Percentiles rank a stretch among this genome's conserved stretches.
Conservation (phyloP, 1,140 invertebrate genomes). For the Harpegnathos saltator region DNA sequence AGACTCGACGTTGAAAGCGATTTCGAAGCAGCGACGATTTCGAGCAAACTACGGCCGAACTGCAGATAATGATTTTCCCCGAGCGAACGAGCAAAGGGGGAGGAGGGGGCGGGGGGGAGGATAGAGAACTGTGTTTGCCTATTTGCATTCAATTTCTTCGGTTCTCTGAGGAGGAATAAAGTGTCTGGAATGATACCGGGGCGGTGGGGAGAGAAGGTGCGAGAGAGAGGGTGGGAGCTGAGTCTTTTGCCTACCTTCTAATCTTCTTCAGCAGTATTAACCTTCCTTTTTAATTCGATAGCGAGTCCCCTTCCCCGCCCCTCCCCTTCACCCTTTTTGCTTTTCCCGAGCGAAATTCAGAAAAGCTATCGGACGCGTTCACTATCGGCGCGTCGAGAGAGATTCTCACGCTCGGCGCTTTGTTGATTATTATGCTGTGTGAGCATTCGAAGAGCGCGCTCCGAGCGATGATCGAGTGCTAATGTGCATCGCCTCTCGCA, state of each 20-base stretch:
- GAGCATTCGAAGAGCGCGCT: too few species aligned
- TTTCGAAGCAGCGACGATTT: constrained; percentile 18
- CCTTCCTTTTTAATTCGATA: too few species aligned
- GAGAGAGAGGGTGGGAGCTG: too few species aligned
- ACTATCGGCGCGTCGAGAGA: too few species aligned
- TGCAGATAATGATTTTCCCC: constrained; percentile 18
- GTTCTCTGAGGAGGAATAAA: neutral
- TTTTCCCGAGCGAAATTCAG: too few species aligned
- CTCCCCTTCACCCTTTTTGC: too few species aligned
- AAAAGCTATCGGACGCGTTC: too few species aligned
- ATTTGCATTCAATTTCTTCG: constrained; percentile 80
- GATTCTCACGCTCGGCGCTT: too few species aligned
- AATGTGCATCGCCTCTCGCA: constrained; percentile 1
- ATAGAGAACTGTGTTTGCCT: constrained; percentile 57
- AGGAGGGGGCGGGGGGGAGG: constrained; percentile 2
- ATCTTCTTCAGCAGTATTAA: neutral
- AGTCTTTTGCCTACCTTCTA: neutral
- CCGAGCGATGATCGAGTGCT: constrained; percentile 10
- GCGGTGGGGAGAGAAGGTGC: neutral
- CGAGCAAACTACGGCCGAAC: constrained; percentile 42
- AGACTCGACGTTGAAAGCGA: constrained; percentile 9
- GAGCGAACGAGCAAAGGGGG: neutral
- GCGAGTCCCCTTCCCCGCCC: too few species aligned
- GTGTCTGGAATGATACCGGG: neutral
- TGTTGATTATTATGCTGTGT: too few species aligned